phyloP scores from a whole-genome alignment of 2,888 invertebrate genomes.

The Tetragonula carbonaria region DNA sequence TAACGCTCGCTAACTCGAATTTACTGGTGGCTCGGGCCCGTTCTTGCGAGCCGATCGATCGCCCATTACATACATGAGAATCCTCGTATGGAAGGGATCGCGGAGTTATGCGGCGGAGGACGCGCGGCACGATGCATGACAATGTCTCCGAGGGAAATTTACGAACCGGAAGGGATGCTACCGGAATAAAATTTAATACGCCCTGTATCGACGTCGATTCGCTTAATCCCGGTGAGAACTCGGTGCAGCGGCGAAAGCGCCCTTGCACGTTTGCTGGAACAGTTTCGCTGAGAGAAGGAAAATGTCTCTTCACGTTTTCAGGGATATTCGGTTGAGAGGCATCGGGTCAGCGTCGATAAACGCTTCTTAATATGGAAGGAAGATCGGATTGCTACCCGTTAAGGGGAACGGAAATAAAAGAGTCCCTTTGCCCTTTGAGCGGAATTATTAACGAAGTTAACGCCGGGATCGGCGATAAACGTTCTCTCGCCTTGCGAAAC shows the following conservation, averaged over 20 bases:
- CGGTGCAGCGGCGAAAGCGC: no score
- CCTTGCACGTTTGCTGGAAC: no score
- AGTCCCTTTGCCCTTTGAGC: neutral
- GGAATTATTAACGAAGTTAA: slow-evolving; percentile 13
- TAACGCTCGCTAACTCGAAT: slow-evolving; percentile 15
- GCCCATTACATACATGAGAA: slow-evolving; percentile 11
- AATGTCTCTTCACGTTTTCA: slow-evolving; percentile 39
- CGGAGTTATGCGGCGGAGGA: slow-evolving; percentile 5
- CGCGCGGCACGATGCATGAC: neutral
- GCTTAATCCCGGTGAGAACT: slow-evolving; percentile 39
- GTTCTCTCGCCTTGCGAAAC: neutral
- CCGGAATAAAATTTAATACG: slow-evolving; percentile 54
- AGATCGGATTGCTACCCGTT: neutral
- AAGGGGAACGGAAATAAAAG: neutral
- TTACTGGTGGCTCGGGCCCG: neutral
- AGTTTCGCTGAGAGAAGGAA: neutral
- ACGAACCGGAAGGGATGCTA: slow-evolving; percentile 35
- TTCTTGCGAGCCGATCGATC: slow-evolving; percentile 35
- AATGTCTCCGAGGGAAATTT: slow-evolving; percentile 43
- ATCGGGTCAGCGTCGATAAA: neutral
- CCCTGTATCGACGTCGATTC: slow-evolving; percentile 47
- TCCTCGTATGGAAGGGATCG: neutral
- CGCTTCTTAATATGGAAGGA: neutral
- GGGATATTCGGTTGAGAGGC: slow-evolving; percentile 18
- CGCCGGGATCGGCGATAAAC: slow-evolving; percentile 2